Evolutionary conservation across 2,888 invertebrate genomes (phyloP), one percentile per base, ranked within the genome.

Genomic region (Tetranychus truncatus): DNA sequence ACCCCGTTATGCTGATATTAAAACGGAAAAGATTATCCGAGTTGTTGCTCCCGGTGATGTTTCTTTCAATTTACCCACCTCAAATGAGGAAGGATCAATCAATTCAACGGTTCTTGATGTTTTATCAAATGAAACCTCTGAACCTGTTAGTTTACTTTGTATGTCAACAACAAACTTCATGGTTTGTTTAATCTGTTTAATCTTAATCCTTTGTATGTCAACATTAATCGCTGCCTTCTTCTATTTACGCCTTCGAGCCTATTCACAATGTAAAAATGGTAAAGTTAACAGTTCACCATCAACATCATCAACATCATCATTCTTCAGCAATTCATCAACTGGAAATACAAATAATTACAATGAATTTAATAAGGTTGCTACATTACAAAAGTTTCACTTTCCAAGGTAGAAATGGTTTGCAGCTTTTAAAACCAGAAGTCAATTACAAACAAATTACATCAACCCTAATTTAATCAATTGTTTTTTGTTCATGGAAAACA

Each of bases 131-230:
- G 74, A 74, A 67, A 71, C 78, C 20, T 77, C 76, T 45, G 91
- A 92, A 82, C 88, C 91, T 55, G 91, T 91, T 82, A 91, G 91
- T 79, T 80, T 81, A 73, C 91, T 94, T 82, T 94, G 93, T 83
- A 92, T 94, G 91, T 92, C 93, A 34, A 88, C 93, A 81, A 91
- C 93, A 74, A 92, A 92, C 80, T 94, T 94, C 83, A 92, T 92
- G 77, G 92, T 91, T 78, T 93, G 93, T 55, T 85, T 91, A 80
- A 92, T 93, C 80, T 92, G 93, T 91, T 86, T 94, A 77, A 85
- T 94, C 78, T 86, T 93, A 81, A 91, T 94, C 77, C 86, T 94
- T 79, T 90, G 92, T 77, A 91, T 94, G 76, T 91, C 93, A 73
- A 91, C 92, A 80, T 87, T 94, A 80, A 92, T 94, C 80, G 92